Conservation (phyloP, 2,113 vertebrate species). For the Sakesphorus luctuosus region DNA sequence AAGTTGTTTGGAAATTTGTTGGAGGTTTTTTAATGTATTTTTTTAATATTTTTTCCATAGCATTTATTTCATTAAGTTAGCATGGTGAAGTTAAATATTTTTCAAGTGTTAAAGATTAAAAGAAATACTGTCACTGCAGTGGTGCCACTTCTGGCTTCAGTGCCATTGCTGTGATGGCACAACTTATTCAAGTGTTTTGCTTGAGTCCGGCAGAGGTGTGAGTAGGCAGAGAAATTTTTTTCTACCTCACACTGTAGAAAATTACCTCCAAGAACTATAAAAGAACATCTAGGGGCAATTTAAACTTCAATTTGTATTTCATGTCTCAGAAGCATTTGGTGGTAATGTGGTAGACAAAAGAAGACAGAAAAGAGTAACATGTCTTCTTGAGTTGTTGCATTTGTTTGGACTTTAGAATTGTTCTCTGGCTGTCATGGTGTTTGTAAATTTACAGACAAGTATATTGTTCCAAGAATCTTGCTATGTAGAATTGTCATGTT, state of each 20-base stretch:
- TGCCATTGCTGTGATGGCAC: not conserved
- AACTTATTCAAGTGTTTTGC: not conserved
- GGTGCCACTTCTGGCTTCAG: not conserved
- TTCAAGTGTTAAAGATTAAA: not conserved
- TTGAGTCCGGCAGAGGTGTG: not conserved
- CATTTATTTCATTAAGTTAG: not conserved
- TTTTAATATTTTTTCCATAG: not conserved
- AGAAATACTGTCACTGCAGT: not conserved
- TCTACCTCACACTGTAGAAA: not conserved
- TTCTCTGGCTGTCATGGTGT: not conserved
- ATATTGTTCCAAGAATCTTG: not conserved
- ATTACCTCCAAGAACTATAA: not conserved
- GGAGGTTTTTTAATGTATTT: accelerated
- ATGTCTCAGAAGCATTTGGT: not conserved
- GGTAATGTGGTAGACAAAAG: not conserved
- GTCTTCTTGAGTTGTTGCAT: not conserved
- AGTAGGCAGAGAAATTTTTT: not conserved
- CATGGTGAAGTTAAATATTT: not conserved
- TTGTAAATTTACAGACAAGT: not conserved
- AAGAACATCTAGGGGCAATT: not conserved
- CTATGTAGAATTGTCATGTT: not conserved
- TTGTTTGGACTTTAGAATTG: not conserved
- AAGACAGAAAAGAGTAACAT: not conserved
- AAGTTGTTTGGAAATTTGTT: not conserved
- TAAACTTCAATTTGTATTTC: not conserved